Conservation (phyloP, 2,113 vertebrate species). For the Riparia riparia region DNA sequence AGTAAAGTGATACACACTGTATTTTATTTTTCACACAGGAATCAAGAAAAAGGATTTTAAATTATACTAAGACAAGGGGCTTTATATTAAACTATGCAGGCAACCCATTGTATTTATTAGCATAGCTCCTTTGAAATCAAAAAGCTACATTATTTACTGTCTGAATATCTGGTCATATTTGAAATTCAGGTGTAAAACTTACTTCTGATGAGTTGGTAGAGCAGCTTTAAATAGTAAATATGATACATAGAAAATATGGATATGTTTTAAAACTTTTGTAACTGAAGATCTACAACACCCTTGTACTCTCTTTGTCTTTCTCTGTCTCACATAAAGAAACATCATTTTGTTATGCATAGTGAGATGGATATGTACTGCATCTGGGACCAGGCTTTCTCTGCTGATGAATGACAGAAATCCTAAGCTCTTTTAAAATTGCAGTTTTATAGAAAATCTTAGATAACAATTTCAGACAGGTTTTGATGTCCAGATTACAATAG, state of each 20-base stretch:
- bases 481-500: not conserved
- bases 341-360: not conserved
- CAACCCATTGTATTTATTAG: not conserved
- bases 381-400: not conserved
- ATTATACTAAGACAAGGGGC: not conserved
- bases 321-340: not conserved
- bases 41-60: not conserved
- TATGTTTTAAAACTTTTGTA: not conserved
- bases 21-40: not conserved
- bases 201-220: not conserved
- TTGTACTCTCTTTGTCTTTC: not conserved
- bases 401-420: conserved; percentile 3
- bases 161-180: not conserved
- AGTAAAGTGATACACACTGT: not conserved
- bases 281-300: not conserved
- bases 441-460: not conserved
- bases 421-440: not conserved
- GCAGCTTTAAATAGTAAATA: not conserved
- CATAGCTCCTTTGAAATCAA: not conserved
- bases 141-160: rapidly evolving
- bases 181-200: not conserved
- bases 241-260: not conserved
- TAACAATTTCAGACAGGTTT: not conserved
- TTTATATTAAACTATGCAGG: not conserved
- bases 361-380: not conserved